Percentiles rank a stretch among this genome's conserved stretches.
Evolutionary conservation across 1,140 invertebrate genomes (phyloP).

Genomic region (Solenopsis fugax): DNA sequence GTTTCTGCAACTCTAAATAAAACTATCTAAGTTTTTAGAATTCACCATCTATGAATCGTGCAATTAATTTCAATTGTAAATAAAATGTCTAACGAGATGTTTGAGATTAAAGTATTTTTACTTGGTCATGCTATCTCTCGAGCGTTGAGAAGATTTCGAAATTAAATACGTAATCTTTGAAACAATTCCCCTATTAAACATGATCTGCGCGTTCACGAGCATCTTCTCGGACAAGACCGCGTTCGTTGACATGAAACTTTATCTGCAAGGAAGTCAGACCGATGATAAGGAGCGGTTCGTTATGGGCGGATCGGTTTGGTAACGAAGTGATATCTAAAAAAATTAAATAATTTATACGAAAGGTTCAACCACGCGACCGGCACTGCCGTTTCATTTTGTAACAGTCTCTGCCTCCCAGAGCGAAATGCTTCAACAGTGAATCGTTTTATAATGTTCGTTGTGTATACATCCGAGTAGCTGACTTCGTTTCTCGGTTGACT

Average conservation of each 20-base stretch:
- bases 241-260: constrained; percentile 73
- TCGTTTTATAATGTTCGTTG: not conserved
- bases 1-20: not conserved
- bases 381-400: not conserved
- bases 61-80: not conserved
- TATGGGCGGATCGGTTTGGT: constrained; percentile 52
- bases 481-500: not conserved
- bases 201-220: not conserved
- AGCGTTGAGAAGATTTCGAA: not conserved
- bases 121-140: not conserved
- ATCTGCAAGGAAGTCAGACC: constrained; percentile 66
- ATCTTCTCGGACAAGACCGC: constrained; percentile 36
- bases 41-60: not conserved
- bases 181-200: constrained; percentile 3
- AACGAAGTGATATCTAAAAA: constrained; percentile 43
- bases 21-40: not conserved
- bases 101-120: not conserved
- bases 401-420: not conserved
- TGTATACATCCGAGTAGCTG: not conserved
- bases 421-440: not conserved
- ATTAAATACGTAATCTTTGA: not conserved
- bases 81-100: not conserved
- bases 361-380: not conserved
- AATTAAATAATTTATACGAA: constrained; percentile 57
- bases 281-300: constrained; percentile 65